Conservation (phyloP, 2,888 invertebrate species). For the Azorinus chamasolen region DNA sequence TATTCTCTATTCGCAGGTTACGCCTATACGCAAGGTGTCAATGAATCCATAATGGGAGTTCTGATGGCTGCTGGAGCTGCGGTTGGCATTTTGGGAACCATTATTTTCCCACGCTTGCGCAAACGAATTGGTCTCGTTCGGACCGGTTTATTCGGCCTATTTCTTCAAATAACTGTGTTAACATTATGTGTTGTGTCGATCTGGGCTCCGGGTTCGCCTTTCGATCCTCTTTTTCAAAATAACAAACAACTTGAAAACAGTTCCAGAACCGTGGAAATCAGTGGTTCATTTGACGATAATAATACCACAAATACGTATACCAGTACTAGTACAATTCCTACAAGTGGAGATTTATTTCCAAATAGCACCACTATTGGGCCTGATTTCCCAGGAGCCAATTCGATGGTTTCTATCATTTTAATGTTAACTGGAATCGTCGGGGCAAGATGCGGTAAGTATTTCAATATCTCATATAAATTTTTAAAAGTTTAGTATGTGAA, state of each 20-base stretch:
- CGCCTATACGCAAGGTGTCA: conserved; percentile 86
- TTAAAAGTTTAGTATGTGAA: too few relatives aligned
- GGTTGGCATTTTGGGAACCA: conserved; percentile 87
- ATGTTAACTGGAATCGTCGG: conserved; percentile 83
- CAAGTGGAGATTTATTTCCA: not conserved
- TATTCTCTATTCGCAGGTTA: conserved; percentile 85
- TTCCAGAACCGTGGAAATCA: not conserved
- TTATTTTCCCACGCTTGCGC: conserved; percentile 87
- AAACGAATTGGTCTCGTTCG: conserved; percentile 81
- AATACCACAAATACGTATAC: not conserved
- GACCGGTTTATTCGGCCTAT: conserved; percentile 84
- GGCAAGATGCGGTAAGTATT: conserved; percentile 83
- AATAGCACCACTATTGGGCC: not conserved
- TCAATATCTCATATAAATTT: too few relatives aligned
- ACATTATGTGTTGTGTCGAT: conserved; percentile 86
- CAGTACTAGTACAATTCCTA: not conserved
- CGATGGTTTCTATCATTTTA: conserved; percentile 79
- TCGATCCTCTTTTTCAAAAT: conserved; percentile 75
- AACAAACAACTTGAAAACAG: not conserved
- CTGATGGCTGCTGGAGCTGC: conserved; percentile 87
- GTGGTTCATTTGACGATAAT: not conserved
- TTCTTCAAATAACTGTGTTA: conserved; percentile 83
- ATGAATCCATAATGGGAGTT: conserved; percentile 86
- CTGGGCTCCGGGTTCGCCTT: conserved; percentile 87
- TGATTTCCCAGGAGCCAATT: not conserved